Evolutionary conservation across 2,888 invertebrate genomes (phyloP).

Genomic region (Drosophila percnosoma): DNA sequence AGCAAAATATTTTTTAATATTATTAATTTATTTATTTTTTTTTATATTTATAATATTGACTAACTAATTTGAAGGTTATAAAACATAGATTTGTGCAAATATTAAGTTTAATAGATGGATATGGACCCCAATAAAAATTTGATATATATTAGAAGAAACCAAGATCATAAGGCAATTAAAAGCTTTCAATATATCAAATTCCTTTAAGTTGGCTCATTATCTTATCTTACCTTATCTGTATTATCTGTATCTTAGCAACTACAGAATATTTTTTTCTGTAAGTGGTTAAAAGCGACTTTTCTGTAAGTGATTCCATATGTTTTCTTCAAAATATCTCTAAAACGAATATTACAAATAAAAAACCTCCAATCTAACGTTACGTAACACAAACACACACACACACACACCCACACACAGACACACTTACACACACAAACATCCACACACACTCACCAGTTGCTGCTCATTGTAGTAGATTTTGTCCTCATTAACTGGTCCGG

Average conservation of each 20-base stretch:
- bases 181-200: too few relatives aligned
- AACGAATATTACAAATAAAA: neutral
- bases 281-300: neutral
- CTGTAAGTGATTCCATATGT: neutral
- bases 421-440: neutral
- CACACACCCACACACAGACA: neutral
- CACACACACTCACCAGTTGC: conserved; percentile 54
- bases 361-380: neutral
- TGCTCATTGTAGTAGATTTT: conserved; percentile 51
- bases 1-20: neutral
- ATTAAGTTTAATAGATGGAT: too few relatives aligned
- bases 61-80: too few relatives aligned
- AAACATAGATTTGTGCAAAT: too few relatives aligned
- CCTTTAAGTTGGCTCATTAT: too few relatives aligned
- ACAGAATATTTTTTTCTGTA: neutral
- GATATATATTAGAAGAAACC: too few relatives aligned
- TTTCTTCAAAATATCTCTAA: neutral
- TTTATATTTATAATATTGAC: too few relatives aligned
- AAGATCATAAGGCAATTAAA: too few relatives aligned
- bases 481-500: conserved; percentile 56
- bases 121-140: too few relatives aligned
- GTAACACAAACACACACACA: neutral
- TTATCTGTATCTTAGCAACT: neutral
- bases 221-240: too few relatives aligned
- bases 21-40: neutral